Conservation (phyloP, 2,113 vertebrate species). For the Phoenicopterus ruber region DNA sequence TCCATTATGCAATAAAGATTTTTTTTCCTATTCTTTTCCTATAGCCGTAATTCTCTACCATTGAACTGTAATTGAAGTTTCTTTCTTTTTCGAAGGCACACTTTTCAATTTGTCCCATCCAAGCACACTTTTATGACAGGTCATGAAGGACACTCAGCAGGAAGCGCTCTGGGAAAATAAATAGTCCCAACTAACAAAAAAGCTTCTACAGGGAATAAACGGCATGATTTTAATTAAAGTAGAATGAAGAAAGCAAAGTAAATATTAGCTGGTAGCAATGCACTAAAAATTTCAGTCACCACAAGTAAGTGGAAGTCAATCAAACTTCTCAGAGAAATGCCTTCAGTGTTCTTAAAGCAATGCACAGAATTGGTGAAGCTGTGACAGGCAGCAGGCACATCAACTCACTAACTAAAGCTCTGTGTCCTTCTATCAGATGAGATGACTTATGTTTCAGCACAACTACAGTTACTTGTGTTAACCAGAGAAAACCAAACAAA, state of each 20-base stretch:
- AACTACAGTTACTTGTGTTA: background rate
- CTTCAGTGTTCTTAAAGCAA: slow-evolving; percentile 7
- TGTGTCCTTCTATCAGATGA: background rate
- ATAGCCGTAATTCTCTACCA: slow-evolving; percentile 10
- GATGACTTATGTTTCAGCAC: background rate
- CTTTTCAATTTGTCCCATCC: slow-evolving; percentile 17
- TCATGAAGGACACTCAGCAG: slow-evolving; percentile 40
- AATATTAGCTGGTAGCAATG: slow-evolving; percentile 32
- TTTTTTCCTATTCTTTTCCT: background rate
- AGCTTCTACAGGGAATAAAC: slow-evolving; percentile 7
- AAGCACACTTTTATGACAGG: slow-evolving; percentile 41
- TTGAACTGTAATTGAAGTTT: background rate
- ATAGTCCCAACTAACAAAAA: slow-evolving; percentile 4
- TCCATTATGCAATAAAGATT: background rate
- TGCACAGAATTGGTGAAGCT: background rate
- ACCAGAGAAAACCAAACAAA: background rate
- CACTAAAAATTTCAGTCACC: slow-evolving; percentile 38
- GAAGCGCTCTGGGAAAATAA: slow-evolving; percentile 31
- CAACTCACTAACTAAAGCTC: slow-evolving; percentile 13
- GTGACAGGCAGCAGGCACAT: background rate
- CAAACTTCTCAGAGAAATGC: slow-evolving; percentile 43
- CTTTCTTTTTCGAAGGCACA: background rate
- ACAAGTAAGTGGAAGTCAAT: slow-evolving; percentile 41
- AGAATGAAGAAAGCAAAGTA: slow-evolving; percentile 37
- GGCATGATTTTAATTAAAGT: slow-evolving; percentile 63